Conservation (phyloP, 2,888 invertebrate genomes). For the Zeuzera pyrina region DNA sequence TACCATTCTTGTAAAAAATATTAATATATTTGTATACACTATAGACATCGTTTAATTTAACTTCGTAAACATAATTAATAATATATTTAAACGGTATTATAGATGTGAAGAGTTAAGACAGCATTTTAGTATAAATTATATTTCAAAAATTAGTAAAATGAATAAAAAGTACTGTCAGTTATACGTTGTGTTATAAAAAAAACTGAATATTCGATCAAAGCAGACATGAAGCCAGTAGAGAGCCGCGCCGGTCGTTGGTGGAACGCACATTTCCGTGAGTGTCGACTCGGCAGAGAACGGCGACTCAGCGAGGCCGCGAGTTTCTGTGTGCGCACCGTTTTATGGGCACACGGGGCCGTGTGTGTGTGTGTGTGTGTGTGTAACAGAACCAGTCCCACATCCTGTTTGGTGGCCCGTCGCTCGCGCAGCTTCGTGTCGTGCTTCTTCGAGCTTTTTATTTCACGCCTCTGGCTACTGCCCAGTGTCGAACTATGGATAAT, state of each 20-base stretch:
- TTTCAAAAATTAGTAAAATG: no score
- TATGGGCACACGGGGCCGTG: constrained; percentile 21
- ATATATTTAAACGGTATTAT: no score
- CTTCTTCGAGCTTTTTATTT: constrained; percentile 69
- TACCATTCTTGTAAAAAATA: no score
- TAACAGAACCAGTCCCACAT: constrained; percentile 71
- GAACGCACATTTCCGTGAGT: constrained; percentile 69
- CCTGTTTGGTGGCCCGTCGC: constrained; percentile 66
- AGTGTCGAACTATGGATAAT: no score
- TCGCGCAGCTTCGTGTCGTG: constrained; percentile 49
- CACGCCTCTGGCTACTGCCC: constrained; percentile 40
- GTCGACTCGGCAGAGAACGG: no score
- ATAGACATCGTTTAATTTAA: no score
- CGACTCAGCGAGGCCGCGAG: constrained; percentile 50
- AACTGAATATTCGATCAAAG: constrained; percentile 20
- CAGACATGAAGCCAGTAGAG: constrained; percentile 24
- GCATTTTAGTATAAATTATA: no score
- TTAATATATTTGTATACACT: no score
- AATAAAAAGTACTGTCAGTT: no score
- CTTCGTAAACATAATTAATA: no score
- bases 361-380: constrained; percentile 38
- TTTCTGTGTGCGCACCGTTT: constrained; percentile 34
- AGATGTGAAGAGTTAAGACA: no score
- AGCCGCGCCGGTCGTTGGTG: constrained; percentile 23
- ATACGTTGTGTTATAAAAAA: no score